Evolutionary conservation across 2,888 invertebrate genomes (phyloP).

Genomic region (Lasioglossum pauxillum): DNA sequence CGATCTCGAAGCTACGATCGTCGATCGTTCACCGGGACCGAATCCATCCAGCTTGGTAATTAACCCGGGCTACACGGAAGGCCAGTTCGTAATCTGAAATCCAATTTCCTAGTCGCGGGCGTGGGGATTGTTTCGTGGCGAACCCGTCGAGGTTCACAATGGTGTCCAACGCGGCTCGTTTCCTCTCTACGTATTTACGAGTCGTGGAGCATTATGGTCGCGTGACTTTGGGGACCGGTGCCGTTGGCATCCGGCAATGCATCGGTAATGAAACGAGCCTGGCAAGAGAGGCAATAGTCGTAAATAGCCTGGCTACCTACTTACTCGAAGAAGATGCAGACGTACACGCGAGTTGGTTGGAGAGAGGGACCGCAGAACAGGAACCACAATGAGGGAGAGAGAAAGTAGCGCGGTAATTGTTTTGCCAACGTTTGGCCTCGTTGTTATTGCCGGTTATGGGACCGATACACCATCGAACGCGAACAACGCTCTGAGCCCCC

Average conservation of each 20-base stretch:
- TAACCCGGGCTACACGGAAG: conserved; percentile 27
- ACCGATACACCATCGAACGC: background rate
- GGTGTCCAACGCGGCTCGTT: conserved; percentile 46
- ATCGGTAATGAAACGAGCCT: conserved; percentile 77
- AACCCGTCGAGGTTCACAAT: conserved; percentile 40
- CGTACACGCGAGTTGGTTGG: background rate
- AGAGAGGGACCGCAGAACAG: background rate
- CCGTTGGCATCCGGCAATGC: conserved; percentile 74
- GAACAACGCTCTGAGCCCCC: background rate
- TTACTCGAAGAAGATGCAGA: conserved; percentile 63
- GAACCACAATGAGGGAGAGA: conserved; percentile 8
- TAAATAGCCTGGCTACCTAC: conserved; percentile 77
- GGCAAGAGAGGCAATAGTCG: conserved; percentile 73
- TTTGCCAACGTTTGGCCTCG: conserved; percentile 66
- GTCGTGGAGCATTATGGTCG: conserved; percentile 69
- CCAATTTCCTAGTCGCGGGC: conserved; percentile 60
- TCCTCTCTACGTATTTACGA: conserved; percentile 66
- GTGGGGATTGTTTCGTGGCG: background rate
- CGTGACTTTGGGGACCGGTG: conserved; percentile 76
- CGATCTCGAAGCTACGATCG: background rate
- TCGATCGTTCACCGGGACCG: background rate
- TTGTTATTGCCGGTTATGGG: conserved; percentile 60
- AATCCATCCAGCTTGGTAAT: conserved; percentile 12
- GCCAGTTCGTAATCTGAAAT: conserved; percentile 54
- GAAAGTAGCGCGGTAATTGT: conserved; percentile 73